phyloP scores from a whole-genome alignment of 2,888 invertebrate genomes.

The Ectemnius continuus region DNA sequence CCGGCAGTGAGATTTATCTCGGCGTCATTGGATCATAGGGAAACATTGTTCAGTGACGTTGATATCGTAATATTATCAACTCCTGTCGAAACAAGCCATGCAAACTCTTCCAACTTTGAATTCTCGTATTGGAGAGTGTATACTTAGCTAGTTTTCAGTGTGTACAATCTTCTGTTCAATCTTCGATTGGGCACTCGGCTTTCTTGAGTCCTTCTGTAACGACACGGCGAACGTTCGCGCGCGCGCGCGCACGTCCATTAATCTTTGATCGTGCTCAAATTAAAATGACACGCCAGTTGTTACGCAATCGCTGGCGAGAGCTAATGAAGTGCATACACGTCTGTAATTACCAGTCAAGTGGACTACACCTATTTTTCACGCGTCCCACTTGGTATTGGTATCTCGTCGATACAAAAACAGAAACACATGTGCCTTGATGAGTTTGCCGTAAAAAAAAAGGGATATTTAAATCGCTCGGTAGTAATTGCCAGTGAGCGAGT shows the following conservation, averaged over 20 bases:
- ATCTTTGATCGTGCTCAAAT: slow-evolving; percentile 71
- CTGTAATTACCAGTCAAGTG: slow-evolving; percentile 71
- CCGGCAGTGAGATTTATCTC: too few species aligned
- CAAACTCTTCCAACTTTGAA: too few species aligned
- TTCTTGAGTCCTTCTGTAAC: slow-evolving; percentile 68
- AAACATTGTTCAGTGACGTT: too few species aligned
- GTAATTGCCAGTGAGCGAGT: too few species aligned
- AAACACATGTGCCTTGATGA: not conserved
- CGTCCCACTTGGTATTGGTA: slow-evolving; percentile 26
- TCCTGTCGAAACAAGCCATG: too few species aligned
- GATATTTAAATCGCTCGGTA: too few species aligned
- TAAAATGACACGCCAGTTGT: slow-evolving; percentile 70
- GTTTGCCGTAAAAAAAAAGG: too few species aligned
- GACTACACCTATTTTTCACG: slow-evolving; percentile 68
- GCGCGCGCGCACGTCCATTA: slow-evolving; percentile 61
- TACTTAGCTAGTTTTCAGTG: too few species aligned
- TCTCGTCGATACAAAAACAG: slow-evolving; percentile 47
- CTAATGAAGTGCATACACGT: slow-evolving; percentile 75
- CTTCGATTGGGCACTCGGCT: slow-evolving; percentile 33
- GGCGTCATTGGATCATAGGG: too few species aligned
- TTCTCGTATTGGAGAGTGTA: too few species aligned
- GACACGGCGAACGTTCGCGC: slow-evolving; percentile 28
- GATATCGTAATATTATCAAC: too few species aligned
- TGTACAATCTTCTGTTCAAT: too few species aligned
- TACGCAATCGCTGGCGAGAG: slow-evolving; percentile 71